Conservation (phyloP, 2,888 invertebrate species). For the Agrypnus murinus region DNA sequence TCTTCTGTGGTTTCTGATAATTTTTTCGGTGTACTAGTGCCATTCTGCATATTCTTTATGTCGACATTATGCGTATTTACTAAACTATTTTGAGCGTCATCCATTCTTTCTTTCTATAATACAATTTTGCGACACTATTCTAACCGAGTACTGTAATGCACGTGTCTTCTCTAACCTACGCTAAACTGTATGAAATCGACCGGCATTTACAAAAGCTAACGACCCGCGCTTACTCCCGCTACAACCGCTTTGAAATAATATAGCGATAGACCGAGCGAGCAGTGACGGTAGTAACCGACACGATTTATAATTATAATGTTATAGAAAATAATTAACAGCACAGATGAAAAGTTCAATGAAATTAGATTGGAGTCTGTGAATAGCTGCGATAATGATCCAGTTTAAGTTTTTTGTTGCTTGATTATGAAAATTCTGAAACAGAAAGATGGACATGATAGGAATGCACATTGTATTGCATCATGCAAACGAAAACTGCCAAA, state of each 20-base stretch:
- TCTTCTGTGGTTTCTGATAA: slow-evolving; percentile 11
- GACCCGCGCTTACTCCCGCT: slow-evolving; percentile 22
- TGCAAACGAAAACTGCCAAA: too few relatives aligned
- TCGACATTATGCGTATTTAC: slow-evolving; percentile 37
- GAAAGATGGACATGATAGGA: too few relatives aligned
- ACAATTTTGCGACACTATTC: slow-evolving; percentile 10
- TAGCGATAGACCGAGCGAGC: slow-evolving; percentile 8
- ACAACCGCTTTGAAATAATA: slow-evolving; percentile 12
- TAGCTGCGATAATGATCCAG: too few relatives aligned
- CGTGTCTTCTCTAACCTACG: slow-evolving; percentile 25
- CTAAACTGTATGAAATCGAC: slow-evolving; percentile 9
- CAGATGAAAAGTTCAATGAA: too few relatives aligned
- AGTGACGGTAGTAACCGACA: slow-evolving; percentile 10
- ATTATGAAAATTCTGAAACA: too few relatives aligned
- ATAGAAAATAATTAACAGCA: too few relatives aligned
- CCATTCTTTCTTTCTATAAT: slow-evolving; percentile 31
- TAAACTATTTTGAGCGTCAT: slow-evolving; percentile 39
- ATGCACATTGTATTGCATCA: too few relatives aligned
- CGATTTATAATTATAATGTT: not conserved
- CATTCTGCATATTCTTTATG: slow-evolving; percentile 40
- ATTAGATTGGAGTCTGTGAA: too few relatives aligned
- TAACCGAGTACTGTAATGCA: not conserved
- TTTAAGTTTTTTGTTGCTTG: too few relatives aligned
- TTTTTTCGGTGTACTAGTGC: slow-evolving; percentile 35
- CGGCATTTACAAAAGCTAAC: slow-evolving; percentile 35